A percentile compares a stretch with the other conserved stretches of the same genome.
phyloP scores from a whole-genome alignment of 2,888 invertebrate species.

The Leptinotarsa haldemani region DNA sequence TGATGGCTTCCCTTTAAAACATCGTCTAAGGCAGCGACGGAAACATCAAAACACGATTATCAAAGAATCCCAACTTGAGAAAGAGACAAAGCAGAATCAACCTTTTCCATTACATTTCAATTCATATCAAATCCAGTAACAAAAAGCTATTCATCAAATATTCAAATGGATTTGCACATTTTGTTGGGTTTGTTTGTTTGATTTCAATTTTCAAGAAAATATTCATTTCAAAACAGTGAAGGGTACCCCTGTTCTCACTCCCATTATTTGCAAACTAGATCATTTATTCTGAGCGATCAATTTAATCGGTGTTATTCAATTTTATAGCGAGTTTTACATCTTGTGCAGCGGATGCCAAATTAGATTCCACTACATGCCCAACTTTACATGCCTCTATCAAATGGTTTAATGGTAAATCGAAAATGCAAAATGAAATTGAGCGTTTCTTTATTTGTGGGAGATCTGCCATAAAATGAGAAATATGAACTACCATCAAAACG shows the following conservation, averaged over 20 bases:
- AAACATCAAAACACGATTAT: no score
- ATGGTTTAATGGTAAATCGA: neutral
- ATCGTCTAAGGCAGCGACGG: no score
- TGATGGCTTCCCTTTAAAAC: no score
- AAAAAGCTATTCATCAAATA: neutral
- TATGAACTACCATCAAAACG: no score
- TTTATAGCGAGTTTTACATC: slow-evolving; percentile 7
- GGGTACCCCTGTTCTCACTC: neutral
- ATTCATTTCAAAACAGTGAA: neutral
- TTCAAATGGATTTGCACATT: neutral
- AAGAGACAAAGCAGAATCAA: no score
- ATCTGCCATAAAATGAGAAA: no score
- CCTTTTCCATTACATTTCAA: neutral
- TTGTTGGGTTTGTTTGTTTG: neutral
- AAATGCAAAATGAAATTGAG: neutral
- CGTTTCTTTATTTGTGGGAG: no score
- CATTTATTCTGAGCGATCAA: neutral
- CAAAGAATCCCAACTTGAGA: no score
- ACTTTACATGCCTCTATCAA: neutral
- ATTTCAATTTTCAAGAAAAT: neutral
- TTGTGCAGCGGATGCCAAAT: slow-evolving; percentile 1
- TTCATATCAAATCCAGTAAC: neutral
- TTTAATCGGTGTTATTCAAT: slow-evolving; percentile 5
- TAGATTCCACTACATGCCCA: neutral
- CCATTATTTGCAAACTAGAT: neutral